A percentile compares a stretch with the other conserved stretches of the same genome.
These are phyloP conservation scores for Borostomias antarcticus DNA, from an alignment of 2,797 vertebrate species.

Conservation along the genomic window DNA sequence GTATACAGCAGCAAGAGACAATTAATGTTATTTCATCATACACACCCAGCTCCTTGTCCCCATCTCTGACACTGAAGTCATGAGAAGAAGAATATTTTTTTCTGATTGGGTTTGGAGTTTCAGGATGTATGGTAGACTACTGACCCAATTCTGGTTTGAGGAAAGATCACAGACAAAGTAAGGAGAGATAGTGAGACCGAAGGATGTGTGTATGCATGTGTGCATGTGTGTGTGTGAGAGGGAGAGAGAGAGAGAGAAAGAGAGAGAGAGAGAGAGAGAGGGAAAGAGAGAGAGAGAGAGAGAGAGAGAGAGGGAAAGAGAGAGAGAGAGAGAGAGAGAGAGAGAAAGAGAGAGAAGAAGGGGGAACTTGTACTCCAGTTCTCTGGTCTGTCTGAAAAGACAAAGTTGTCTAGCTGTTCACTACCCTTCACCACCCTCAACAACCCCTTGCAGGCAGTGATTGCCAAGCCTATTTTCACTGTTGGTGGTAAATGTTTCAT, in stretches of 20 bases:
- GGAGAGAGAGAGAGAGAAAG: slow-evolving; percentile 23
- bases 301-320: not conserved
- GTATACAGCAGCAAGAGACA: not conserved
- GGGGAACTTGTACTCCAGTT: no score
- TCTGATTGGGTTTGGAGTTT: no score
- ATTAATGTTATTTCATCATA: not conserved
- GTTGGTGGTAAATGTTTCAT: slow-evolving; percentile 56
- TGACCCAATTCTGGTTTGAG: not conserved
- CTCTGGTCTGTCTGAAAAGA: slow-evolving; percentile 38
- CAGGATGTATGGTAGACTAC: not conserved
- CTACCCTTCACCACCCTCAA: slow-evolving; percentile 31
- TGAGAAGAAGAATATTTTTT: no score
- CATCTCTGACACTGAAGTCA: no score
- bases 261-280: not conserved
- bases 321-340: slow-evolving; percentile 15
- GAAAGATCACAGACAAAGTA: slow-evolving; percentile 21
- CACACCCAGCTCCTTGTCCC: no score
- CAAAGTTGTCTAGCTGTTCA: slow-evolving; percentile 27
- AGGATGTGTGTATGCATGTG: slow-evolving; percentile 24
- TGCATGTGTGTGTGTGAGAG: no score
- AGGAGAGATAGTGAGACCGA: slow-evolving; percentile 30
- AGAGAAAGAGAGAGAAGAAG: not conserved
- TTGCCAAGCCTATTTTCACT: slow-evolving; percentile 58
- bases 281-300: not conserved
- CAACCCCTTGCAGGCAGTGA: slow-evolving; percentile 46